Evolutionary conservation across 2,113 vertebrate genomes (phyloP).

Genomic region (Pao palembangensis): DNA sequence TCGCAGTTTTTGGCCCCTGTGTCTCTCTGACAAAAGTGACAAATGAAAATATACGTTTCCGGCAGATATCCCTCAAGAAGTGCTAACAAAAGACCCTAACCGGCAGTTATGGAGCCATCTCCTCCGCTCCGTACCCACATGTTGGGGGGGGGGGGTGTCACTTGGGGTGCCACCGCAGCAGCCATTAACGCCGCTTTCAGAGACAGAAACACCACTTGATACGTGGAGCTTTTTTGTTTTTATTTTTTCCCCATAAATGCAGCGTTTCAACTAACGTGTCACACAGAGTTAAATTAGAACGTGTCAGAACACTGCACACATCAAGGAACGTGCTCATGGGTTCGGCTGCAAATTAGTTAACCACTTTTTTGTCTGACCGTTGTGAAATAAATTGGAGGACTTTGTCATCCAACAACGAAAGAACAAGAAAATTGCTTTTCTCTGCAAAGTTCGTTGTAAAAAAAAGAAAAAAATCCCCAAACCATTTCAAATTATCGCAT

Average conservation of each 20-base stretch:
- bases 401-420: not conserved
- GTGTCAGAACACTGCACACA: conserved; percentile 28
- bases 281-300: conserved; percentile 48
- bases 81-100: conserved; percentile 48
- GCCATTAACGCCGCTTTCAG: conserved; percentile 60
- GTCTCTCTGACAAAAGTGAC: conserved; percentile 51
- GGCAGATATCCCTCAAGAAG: conserved; percentile 22
- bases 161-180: conserved; percentile 47
- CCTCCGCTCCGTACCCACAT: conserved; percentile 56
- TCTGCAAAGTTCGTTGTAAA: too few species aligned
- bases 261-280: conserved; percentile 50
- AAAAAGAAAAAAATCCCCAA: too few species aligned
- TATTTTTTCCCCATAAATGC: conserved; percentile 30
- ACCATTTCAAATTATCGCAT: too few species aligned
- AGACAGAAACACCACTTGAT: conserved; percentile 44
- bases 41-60: conserved; percentile 57
- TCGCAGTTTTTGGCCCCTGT: conserved; percentile 25
- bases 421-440: too few species aligned
- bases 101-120: conserved; percentile 70
- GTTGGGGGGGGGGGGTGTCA: conserved; percentile 52
- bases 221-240: conserved; percentile 28
- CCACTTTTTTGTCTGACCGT: not conserved
- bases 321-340: conserved; percentile 9
- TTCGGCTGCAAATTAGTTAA: conserved; percentile 30
- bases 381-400: conserved; percentile 13